Percentiles rank a stretch among this genome's conserved stretches.
Conservation (phyloP, 37 sponge, comb jelly and placozoan species). For the Halisarca cf. caerulea region DNA sequence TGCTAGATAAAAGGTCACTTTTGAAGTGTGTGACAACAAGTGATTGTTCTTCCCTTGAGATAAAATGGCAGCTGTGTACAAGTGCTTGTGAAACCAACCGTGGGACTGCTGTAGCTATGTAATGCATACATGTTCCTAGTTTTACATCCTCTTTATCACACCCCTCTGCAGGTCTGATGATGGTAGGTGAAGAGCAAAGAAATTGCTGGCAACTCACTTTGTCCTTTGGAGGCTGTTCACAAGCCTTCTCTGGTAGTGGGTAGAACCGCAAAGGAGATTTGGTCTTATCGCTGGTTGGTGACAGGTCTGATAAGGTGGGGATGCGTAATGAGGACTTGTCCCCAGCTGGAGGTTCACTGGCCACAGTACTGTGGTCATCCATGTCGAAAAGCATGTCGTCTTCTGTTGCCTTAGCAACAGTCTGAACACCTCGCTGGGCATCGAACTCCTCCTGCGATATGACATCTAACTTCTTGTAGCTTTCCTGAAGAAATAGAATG, state of each 20-base stretch:
- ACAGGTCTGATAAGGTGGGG: neutral
- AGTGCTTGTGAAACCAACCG: no score
- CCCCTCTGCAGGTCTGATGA: no score
- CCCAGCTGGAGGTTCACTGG: neutral
- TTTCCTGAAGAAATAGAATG: no score
- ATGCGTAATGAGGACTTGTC: neutral
- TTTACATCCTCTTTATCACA: no score
- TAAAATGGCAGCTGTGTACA: no score
- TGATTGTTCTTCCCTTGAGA: no score
- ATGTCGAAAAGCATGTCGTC: constrained; percentile 40
- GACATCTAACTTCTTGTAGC: constrained; percentile 57
- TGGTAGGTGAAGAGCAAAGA: no score
- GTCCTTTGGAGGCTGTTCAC: neutral
- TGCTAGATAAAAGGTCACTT: no score
- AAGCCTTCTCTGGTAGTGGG: constrained; percentile 28
- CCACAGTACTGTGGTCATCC: constrained; percentile 5
- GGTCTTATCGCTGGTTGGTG: neutral
- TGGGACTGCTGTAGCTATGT: no score
- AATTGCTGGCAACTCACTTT: constrained; percentile 17
- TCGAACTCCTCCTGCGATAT: constrained; percentile 81
- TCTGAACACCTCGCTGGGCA: constrained; percentile 40
- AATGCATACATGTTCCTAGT: no score
- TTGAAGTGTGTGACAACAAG: no score
- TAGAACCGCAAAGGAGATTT: constrained; percentile 22
- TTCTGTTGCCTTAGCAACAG: neutral